Base-by-base conservation (phyloP, 2,888 invertebrate genomes). In the Gymnocheta viridis region DNA sequence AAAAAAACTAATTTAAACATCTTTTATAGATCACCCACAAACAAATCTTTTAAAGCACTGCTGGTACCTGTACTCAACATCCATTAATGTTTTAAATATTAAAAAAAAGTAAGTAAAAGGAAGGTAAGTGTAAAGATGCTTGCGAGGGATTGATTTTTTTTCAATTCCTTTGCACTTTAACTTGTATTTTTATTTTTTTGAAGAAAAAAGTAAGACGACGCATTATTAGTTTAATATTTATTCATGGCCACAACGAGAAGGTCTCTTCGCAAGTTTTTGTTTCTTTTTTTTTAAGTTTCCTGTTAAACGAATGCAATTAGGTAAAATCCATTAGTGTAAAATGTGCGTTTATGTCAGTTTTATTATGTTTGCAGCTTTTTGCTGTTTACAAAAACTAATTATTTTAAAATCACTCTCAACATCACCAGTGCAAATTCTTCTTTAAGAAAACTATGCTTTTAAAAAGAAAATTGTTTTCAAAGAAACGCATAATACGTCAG, bases 261-360 rank as follows among this genome's bases (percentile, higher is more conserved):
- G 60, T 9, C n/a, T 17, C 22, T 24, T 38, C 17, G 1, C 49
- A 17, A 32, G 35, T 47, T 17, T 74, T 44, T 7, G 9, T 4
- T 51, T 51, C 19, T 22, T 64, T 19, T 38, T 66, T 22, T 58
- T 60, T 1, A 41, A 27, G 44, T 44, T 24, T 35, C 62, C 27
- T 14, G n/a, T 58, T 38, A 49, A 62, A 54, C 60, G 76, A 60
- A 47, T 62, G 78, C 79, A 79, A 82, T 82, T 79, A 82, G 74
- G 79, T 74, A 70, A 74, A 79, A 79, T 79, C 82, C 82, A 82
- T 82, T 82, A 79, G 82, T 32, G 69, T 17, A 29, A 49, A 82
- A 69, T 54, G 51, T 78, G 67, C 44, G 29, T 69, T 60, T 77
- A 41, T 62, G 22, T 54, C 29, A 32, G 4, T 47, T 76, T 44